Conservation (phyloP, 2,888 invertebrate species). For the Nemoura dubitans region DNA sequence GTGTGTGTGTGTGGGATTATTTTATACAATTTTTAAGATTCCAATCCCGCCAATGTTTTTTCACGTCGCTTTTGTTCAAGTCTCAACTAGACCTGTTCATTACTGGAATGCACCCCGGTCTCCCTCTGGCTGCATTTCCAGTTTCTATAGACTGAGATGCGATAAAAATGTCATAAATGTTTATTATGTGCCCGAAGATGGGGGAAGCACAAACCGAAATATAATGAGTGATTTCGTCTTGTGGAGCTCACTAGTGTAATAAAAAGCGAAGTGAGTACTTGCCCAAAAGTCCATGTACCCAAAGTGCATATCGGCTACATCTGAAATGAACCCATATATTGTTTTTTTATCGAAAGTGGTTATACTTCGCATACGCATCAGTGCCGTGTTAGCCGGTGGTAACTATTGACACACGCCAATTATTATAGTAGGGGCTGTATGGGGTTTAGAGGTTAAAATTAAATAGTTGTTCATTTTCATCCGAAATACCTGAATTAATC, state of each 20-base stretch:
- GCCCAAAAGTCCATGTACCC: no score
- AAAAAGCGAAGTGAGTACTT: not conserved
- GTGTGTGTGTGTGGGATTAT: conserved; percentile 3
- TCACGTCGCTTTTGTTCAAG: conserved; percentile 17
- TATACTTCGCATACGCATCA: no score
- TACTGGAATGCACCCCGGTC: conserved; percentile 13
- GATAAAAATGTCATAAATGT: conserved; percentile 31
- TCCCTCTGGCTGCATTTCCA: conserved; percentile 27
- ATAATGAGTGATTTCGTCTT: not conserved
- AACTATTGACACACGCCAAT: no score
- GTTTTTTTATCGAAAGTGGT: no score
- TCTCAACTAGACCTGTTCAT: conserved; percentile 15
- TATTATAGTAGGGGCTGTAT: no score
- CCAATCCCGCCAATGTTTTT: conserved; percentile 4
- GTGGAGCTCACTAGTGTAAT: not conserved
- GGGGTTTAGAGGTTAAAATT: no score
- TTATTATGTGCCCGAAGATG: not conserved
- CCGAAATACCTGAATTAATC: no score
- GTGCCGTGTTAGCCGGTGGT: no score
- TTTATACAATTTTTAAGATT: not conserved
- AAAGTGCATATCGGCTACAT: no score
- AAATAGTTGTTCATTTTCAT: no score
- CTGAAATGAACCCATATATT: no score
- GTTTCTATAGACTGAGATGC: conserved; percentile 14
- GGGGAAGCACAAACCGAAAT: not conserved